phyloP scores from a whole-genome alignment of 2,888 invertebrate genomes.

The Synergus japonicus region DNA sequence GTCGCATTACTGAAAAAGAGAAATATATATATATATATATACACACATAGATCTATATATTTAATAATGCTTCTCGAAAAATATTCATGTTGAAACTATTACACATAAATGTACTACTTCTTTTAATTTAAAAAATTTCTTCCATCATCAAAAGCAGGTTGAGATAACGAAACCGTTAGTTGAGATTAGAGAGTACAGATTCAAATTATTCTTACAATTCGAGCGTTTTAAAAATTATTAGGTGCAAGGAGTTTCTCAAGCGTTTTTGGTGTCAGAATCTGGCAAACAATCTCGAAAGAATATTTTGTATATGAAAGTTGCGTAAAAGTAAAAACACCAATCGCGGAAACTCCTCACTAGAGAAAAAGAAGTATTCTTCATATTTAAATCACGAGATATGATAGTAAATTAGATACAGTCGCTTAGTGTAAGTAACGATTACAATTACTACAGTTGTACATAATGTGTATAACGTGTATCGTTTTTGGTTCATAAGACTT shows the following conservation, averaged over 20 bases:
- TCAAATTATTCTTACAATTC: conserved; percentile 61
- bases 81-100: conserved; percentile 39
- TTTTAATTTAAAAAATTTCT: conserved; percentile 27
- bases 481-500: conserved; percentile 56
- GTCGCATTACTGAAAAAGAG: conserved; percentile 38
- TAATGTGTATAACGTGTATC: conserved; percentile 69
- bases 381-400: conserved; percentile 48
- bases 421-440: conserved; percentile 36
- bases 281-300: conserved; percentile 23
- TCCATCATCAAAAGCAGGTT: conserved; percentile 46
- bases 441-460: conserved; percentile 67
- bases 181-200: not conserved
- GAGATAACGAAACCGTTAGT: conserved; percentile 48
- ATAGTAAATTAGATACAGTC: conserved; percentile 10
- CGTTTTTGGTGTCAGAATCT: conserved; percentile 16
- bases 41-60: conserved; percentile 46
- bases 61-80: conserved; percentile 47
- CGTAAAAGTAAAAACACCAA: conserved; percentile 44
- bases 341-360: conserved; percentile 49
- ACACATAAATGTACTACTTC: conserved; percentile 38
- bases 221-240: conserved; percentile 51
- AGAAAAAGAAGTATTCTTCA: conserved; percentile 42
- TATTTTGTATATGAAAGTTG: conserved; percentile 43
- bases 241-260: conserved; percentile 53
- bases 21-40: conserved; percentile 41